Percentiles rank a stretch among this genome's conserved stretches.
phyloP scores from a whole-genome alignment of 1,140 invertebrate genomes.

The Trinorchestia longiramus region DNA sequence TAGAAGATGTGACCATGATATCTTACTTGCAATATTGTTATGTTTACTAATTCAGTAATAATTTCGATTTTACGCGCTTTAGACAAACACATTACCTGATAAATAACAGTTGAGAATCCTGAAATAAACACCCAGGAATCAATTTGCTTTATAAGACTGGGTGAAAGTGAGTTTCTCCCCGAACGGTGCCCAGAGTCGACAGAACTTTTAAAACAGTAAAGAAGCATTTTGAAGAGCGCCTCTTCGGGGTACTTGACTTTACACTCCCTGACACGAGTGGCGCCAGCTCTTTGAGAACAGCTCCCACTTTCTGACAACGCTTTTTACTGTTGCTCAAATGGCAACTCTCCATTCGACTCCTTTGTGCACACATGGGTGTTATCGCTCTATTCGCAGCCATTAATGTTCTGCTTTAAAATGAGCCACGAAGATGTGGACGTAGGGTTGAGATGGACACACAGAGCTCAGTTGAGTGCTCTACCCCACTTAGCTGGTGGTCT shows the following conservation, averaged over 20 bases:
- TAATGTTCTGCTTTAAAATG: not conserved
- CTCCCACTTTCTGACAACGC: not conserved
- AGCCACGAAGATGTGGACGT: not conserved
- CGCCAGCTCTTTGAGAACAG: not conserved
- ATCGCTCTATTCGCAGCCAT: not conserved
- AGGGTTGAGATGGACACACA: not conserved
- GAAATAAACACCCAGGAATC: not conserved
- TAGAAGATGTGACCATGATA: no score
- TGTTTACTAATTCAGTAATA: no score
- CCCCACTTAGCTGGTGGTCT: not conserved
- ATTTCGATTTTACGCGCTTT: not conserved
- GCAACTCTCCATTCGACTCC: constrained; percentile 29
- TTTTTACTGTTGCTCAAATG: constrained; percentile 19
- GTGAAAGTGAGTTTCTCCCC: not conserved
- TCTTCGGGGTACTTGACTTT: not conserved
- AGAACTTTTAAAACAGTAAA: not conserved
- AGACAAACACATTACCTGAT: not conserved
- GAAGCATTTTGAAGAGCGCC: not conserved
- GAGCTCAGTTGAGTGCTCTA: not conserved
- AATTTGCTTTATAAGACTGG: not conserved
- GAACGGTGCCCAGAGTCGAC: not conserved
- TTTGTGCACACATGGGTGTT: not conserved
- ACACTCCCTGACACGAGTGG: not conserved
- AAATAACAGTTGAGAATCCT: not conserved
- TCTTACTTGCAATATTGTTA: no score